Percentiles rank a stretch among this genome's conserved stretches.
phyloP scores from a whole-genome alignment of 2,888 invertebrate species.

The Stratiomys singularior region DNA sequence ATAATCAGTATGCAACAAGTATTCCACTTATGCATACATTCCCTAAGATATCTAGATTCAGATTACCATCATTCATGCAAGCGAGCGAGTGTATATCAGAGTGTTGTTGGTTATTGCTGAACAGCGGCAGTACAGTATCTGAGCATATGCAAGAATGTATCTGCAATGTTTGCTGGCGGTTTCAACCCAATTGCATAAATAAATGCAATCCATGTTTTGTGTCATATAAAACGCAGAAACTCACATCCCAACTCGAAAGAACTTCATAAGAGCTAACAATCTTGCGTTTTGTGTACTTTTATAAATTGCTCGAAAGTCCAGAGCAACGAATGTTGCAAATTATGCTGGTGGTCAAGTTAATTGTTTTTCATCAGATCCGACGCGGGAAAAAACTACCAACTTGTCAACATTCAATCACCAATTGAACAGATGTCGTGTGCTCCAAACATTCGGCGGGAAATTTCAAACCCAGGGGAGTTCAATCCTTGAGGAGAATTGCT shows the following conservation, averaged over 20 bases:
- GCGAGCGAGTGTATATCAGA: not conserved
- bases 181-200: constrained; percentile 45
- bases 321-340: constrained; percentile 10
- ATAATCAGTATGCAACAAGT: constrained; percentile 45
- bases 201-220: not conserved
- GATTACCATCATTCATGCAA: constrained; percentile 39
- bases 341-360: constrained; percentile 34
- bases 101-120: not conserved
- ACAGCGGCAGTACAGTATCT: not conserved
- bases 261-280: not conserved
- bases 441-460: not conserved
- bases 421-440: constrained; percentile 29
- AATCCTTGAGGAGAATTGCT: too few species aligned
- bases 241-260: not conserved
- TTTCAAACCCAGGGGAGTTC: not conserved
- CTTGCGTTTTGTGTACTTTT: not conserved
- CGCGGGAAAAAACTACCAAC: constrained; percentile 23
- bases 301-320: not conserved
- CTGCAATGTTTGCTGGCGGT: not conserved
- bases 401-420: constrained; percentile 33
- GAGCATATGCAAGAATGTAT: not conserved
- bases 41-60: constrained; percentile 29
- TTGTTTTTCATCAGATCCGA: constrained; percentile 12
- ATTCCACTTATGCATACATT: constrained; percentile 45
- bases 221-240: constrained; percentile 4